Conservation (phyloP, 2,888 invertebrate species). For the Prosopocoilus inquinatus region DNA sequence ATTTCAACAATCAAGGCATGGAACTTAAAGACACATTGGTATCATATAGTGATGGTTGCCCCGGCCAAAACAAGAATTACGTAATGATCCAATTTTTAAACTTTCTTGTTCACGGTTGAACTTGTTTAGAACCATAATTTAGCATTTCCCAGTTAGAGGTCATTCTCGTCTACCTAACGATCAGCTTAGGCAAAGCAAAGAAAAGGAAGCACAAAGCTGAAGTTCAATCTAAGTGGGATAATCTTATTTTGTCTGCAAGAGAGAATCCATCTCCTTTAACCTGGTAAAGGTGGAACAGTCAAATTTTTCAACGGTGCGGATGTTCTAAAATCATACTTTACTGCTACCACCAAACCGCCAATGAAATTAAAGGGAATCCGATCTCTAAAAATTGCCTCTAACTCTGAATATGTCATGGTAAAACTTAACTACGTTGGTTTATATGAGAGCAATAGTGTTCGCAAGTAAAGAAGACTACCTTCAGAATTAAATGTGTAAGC, state of each 20-base stretch:
- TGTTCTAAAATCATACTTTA: background rate
- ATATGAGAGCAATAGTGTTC: no score
- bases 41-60: slow-evolving; percentile 19
- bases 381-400: no score
- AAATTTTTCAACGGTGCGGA: background rate
- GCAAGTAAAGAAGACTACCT: no score
- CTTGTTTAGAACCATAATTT: slow-evolving; percentile 15
- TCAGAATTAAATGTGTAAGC: no score
- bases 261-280: background rate
- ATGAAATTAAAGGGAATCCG: no score
- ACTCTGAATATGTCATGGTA: no score
- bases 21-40: background rate
- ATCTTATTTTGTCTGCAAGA: background rate
- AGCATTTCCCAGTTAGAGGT: slow-evolving; percentile 19
- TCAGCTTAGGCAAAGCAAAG: background rate
- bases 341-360: no score
- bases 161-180: slow-evolving; percentile 11
- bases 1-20: background rate
- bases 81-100: slow-evolving; percentile 16
- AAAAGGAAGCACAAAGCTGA: background rate
- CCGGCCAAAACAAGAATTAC: slow-evolving; percentile 24
- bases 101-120: slow-evolving; percentile 14
- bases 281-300: background rate
- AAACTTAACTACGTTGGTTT: no score
- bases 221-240: background rate